A percentile compares a stretch with the other conserved stretches of the same genome.
Evolutionary conservation across 2,113 vertebrate species (phyloP).

Genomic region (Cyphomyrus discorhynchus): DNA sequence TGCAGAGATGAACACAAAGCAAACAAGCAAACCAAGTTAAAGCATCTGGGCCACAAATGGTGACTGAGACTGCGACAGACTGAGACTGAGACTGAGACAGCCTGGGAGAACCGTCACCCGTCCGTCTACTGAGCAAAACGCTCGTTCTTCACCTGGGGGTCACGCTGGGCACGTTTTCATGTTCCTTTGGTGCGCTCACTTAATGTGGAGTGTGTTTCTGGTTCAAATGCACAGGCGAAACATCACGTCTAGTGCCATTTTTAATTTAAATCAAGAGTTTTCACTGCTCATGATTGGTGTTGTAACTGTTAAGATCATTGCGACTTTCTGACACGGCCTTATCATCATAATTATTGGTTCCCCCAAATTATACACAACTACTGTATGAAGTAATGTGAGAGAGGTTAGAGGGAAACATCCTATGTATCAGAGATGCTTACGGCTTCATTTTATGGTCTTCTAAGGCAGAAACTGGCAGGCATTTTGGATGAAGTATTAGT

Average conservation of each 20-base stretch:
- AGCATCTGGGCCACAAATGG: background rate
- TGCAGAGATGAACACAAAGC: background rate
- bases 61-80: background rate
- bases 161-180: background rate
- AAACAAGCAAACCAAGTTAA: background rate
- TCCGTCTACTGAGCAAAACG: background rate
- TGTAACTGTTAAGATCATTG: background rate
- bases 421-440: slow-evolving; percentile 21
- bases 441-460: slow-evolving; percentile 54
- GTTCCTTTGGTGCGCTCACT: background rate
- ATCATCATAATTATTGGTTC: background rate
- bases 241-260: background rate
- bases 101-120: background rate
- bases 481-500: slow-evolving; percentile 60
- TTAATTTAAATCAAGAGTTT: background rate
- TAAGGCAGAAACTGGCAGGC: slow-evolving; percentile 57
- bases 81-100: background rate
- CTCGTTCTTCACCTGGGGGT: background rate
- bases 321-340: background rate
- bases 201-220: background rate
- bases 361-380: background rate
- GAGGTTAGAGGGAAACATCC: background rate
- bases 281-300: background rate
- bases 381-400: background rate
- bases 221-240: background rate